Percentiles rank a stretch among this genome's conserved stretches.
Conservation (phyloP, 2,113 vertebrate species). For the Clarias macrocephalus region DNA sequence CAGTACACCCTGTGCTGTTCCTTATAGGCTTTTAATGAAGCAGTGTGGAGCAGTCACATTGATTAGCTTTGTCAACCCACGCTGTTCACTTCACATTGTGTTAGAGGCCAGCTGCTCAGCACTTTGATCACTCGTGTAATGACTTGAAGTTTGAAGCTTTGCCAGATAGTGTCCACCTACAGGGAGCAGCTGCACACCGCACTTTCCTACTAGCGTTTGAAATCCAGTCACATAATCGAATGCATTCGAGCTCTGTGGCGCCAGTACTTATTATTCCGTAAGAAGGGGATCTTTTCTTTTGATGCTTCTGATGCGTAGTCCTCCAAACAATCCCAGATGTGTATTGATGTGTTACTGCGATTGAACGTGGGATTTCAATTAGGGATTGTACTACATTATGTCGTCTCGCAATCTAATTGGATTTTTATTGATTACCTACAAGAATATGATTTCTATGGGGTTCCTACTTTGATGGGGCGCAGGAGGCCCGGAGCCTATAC, state of each 20-base stretch:
- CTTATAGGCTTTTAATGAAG: constrained; percentile 44
- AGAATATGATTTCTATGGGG: not conserved
- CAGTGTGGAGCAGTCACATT: constrained; percentile 34
- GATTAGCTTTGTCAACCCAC: constrained; percentile 45
- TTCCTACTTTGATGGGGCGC: not conserved
- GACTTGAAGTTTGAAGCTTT: constrained; percentile 42
- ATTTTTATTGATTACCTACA: not conserved
- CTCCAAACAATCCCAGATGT: not conserved
- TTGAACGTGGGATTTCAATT: constrained; percentile 8
- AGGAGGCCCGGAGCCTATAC: too few relatives aligned
- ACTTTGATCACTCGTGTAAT: constrained; percentile 48
- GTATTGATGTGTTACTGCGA: not conserved
- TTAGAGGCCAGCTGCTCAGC: constrained; percentile 43
- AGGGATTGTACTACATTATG: not conserved
- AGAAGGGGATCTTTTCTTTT: not conserved
- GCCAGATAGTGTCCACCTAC: constrained; percentile 31
- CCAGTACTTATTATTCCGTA: constrained; percentile 1
- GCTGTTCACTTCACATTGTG: constrained; percentile 46
- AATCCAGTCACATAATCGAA: constrained; percentile 7
- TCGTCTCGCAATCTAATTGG: not conserved
- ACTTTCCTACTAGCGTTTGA: constrained; percentile 12
- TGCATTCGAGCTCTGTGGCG: not conserved
- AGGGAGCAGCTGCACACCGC: constrained; percentile 10
- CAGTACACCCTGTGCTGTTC: constrained; percentile 7
- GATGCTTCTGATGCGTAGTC: not conserved